Conservation (phyloP, 2,888 invertebrate species). For the Melanotus villosus region DNA sequence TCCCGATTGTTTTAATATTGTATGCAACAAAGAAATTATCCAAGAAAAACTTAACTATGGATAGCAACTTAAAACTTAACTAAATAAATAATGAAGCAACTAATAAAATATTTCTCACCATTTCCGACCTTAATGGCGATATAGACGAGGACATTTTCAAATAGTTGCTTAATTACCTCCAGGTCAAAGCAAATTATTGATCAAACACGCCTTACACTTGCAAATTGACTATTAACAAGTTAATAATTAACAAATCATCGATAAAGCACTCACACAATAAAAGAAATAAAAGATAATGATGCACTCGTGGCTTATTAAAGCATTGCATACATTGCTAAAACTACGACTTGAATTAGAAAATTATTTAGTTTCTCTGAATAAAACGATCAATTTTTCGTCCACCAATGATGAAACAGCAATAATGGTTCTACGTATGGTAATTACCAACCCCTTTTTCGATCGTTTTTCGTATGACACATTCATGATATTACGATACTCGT, state of each 20-base stretch:
- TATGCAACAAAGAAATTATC: too few relatives aligned
- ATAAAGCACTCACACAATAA: background rate
- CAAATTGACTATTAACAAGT: background rate
- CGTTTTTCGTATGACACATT: background rate
- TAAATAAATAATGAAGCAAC: background rate
- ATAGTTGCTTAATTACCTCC: too few relatives aligned
- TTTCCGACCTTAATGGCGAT: conserved; percentile 15
- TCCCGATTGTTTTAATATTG: too few relatives aligned
- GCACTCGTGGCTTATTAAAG: background rate
- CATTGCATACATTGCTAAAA: background rate
- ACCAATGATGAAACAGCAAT: conserved; percentile 21
- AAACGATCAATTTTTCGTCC: conserved; percentile 25
- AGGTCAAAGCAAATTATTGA: conserved; percentile 25
- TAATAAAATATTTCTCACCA: conserved; percentile 15
- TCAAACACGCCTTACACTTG: conserved; percentile 20
- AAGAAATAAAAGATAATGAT: background rate
- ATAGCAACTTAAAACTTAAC: background rate
- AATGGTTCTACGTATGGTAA: background rate
- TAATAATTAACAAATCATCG: background rate
- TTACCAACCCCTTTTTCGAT: conserved; percentile 20
- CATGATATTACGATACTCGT: background rate
- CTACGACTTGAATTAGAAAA: background rate
- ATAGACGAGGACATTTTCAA: conserved; percentile 32
- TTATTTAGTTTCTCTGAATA: background rate
- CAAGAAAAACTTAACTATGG: too few relatives aligned